These are phyloP conservation scores for Danio jaintianensis DNA, from an alignment of 2,797 vertebrate genomes.

Conservation along the genomic window DNA sequence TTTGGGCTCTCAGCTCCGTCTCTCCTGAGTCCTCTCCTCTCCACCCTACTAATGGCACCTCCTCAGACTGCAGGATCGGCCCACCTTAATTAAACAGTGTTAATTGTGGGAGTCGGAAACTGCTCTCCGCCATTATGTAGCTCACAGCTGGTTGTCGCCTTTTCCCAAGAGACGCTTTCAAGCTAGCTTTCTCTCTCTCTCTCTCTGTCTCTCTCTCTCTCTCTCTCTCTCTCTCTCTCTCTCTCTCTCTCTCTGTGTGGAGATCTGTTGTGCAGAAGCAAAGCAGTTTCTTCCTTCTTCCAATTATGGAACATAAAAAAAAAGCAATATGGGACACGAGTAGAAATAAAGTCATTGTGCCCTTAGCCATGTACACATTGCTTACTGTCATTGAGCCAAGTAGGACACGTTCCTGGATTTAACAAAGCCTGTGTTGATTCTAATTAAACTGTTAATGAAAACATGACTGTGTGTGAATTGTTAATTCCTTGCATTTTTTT, in stretches of 20 bases:
- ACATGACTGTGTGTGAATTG: too few relatives aligned
- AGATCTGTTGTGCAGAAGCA: slow-evolving; percentile 32
- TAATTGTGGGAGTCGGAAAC: slow-evolving; percentile 57
- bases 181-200: background rate
- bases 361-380: background rate
- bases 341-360: slow-evolving; percentile 33
- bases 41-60: slow-evolving; percentile 41
- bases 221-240: background rate
- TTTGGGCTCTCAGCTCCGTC: slow-evolving; percentile 20
- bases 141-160: slow-evolving; percentile 49
- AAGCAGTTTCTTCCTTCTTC: slow-evolving; percentile 39
- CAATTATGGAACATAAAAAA: slow-evolving; percentile 41
- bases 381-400: background rate
- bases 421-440: too few relatives aligned
- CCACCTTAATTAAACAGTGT: slow-evolving; percentile 60
- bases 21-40: slow-evolving; percentile 33
- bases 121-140: slow-evolving; percentile 48
- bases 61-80: slow-evolving; percentile 36
- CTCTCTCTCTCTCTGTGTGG: background rate
- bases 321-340: slow-evolving; percentile 17
- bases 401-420: slow-evolving; percentile 12
- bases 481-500: too few relatives aligned
- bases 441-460: background rate
- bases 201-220: background rate
- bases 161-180: slow-evolving; percentile 26